These are phyloP conservation scores for Diploptera punctata DNA, from an alignment of 2,888 invertebrate genomes.

Conservation along the genomic window DNA sequence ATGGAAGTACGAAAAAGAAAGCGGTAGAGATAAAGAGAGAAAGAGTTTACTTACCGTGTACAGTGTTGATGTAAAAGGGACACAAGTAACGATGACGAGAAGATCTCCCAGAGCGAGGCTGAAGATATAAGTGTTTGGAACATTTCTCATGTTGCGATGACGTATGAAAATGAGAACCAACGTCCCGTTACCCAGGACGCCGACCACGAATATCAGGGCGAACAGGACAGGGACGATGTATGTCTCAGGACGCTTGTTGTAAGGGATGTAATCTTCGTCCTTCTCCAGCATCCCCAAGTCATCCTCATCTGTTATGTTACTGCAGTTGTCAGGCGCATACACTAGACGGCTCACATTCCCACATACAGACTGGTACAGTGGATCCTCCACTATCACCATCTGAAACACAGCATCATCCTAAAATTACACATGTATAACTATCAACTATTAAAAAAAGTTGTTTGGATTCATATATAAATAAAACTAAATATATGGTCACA, in stretches of 20 bases:
- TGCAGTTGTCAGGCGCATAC: background rate
- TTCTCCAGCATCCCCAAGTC: background rate
- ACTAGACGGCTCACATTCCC: no score
- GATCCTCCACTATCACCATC: no score
- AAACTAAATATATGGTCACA: no score
- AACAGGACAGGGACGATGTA: constrained; percentile 84
- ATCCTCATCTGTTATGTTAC: background rate
- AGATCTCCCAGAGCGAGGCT: constrained; percentile 85
- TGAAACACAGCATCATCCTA: no score
- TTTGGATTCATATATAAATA: no score
- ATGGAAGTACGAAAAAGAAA: no score
- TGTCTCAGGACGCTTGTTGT: constrained; percentile 73
- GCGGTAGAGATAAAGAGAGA: no score
- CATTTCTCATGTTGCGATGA: constrained; percentile 83
- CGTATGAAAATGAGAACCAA: constrained; percentile 79
- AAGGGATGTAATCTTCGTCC: constrained; percentile 64
- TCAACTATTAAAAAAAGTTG: no score
- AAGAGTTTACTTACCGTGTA: constrained; percentile 69
- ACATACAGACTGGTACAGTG: no score
- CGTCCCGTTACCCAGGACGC: constrained; percentile 83
- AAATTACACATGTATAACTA: no score
- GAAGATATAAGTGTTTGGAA: constrained; percentile 86
- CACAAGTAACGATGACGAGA: constrained; percentile 81
- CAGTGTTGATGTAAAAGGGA: constrained; percentile 82
- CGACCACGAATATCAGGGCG: constrained; percentile 80